Evolutionary conservation across 2,797 vertebrate genomes (phyloP).

Genomic region (Sebastes vulpes): DNA sequence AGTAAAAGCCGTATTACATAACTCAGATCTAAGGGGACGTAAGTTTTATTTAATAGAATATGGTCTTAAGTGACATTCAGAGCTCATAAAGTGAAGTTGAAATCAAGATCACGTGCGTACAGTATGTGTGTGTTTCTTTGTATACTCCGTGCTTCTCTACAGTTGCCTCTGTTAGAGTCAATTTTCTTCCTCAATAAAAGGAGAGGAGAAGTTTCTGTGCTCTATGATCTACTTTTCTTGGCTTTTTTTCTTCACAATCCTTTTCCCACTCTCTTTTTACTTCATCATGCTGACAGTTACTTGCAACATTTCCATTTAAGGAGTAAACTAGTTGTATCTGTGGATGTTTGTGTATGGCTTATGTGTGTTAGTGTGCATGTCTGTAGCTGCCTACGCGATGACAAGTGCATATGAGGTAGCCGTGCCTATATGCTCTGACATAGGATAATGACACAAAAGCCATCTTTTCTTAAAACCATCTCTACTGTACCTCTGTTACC

Average conservation of each 20-base stretch:
- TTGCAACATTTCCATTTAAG: slow-evolving; percentile 27
- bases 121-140: neutral
- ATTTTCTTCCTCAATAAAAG: neutral
- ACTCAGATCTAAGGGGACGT: neutral
- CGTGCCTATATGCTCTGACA: slow-evolving; percentile 27
- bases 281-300: slow-evolving; percentile 26
- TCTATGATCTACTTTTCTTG: slow-evolving; percentile 6
- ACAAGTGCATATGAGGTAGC: neutral
- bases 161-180: neutral
- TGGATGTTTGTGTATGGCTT: slow-evolving; percentile 2
- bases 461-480: slow-evolving; percentile 53
- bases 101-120: neutral
- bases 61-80: neutral
- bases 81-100: neutral
- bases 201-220: slow-evolving; percentile 2
- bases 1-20: neutral
- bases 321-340: slow-evolving; percentile 1
- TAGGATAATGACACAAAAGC: slow-evolving; percentile 35
- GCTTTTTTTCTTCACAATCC: neutral
- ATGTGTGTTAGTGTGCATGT: neutral
- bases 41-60: neutral
- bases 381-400: slow-evolving; percentile 4
- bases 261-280: neutral
- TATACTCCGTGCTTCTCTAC: neutral
- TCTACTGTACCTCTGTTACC: slow-evolving; percentile 73